These are phyloP conservation scores for Diarsia rubi DNA, from an alignment of 2,888 invertebrate species.

Conservation along the genomic window DNA sequence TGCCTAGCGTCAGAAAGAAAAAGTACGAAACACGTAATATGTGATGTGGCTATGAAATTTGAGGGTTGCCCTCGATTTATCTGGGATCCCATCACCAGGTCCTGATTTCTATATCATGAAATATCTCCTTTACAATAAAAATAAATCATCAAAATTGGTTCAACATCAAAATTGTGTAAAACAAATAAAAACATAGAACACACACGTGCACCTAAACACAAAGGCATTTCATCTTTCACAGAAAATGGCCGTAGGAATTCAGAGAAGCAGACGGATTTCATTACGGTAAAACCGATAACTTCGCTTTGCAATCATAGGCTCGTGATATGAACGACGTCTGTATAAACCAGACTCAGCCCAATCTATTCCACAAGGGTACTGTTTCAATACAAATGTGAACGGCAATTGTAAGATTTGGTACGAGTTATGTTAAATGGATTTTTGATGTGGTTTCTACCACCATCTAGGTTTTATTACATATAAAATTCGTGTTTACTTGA, in stretches of 20 bases:
- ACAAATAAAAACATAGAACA: slow-evolving; percentile 5
- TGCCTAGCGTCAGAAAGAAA: too few species aligned
- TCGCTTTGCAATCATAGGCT: slow-evolving; percentile 55
- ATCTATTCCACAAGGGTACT: slow-evolving; percentile 54
- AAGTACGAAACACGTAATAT: too few species aligned
- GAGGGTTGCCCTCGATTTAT: too few species aligned
- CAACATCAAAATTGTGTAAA: too few species aligned
- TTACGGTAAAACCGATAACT: slow-evolving; percentile 57
- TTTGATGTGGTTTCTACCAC: neutral
- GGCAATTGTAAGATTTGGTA: slow-evolving; percentile 19
- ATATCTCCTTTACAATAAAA: too few species aligned
- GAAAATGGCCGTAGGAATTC: slow-evolving; percentile 32
- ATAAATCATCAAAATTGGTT: too few species aligned
- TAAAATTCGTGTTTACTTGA: too few species aligned
- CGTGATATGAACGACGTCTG: slow-evolving; percentile 49
- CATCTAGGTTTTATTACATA: too few species aligned
- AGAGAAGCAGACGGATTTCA: slow-evolving; percentile 57
- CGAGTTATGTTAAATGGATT: neutral
- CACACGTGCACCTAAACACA: slow-evolving; percentile 16
- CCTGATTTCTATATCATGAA: too few species aligned
- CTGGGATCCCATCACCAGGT: too few species aligned
- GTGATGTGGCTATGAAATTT: too few species aligned
- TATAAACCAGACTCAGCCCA: slow-evolving; percentile 48
- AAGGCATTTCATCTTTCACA: slow-evolving; percentile 11
- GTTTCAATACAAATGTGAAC: slow-evolving; percentile 47